phyloP scores from a whole-genome alignment of 2,797 vertebrate species.

The Threskiornis aethiopicus region DNA sequence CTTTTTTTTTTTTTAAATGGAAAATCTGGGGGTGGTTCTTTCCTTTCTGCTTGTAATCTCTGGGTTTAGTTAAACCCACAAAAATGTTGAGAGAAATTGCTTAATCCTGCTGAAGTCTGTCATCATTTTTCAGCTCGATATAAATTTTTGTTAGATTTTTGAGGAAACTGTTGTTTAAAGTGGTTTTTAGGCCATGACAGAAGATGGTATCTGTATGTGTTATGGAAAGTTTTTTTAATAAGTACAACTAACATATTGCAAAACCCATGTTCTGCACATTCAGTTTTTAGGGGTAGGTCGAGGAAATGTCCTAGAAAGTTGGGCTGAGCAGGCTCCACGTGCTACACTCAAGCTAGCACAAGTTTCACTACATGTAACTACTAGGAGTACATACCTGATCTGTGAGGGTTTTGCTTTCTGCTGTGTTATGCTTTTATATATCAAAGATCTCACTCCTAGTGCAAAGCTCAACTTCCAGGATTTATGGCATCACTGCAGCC shows the following conservation, averaged over 20 bases:
- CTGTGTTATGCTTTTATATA: neutral
- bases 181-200: neutral
- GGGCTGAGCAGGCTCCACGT: neutral
- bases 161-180: neutral
- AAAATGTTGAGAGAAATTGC: slow-evolving; percentile 62
- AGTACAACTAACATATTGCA: neutral
- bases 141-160: slow-evolving; percentile 2
- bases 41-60: slow-evolving; percentile 57
- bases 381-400: neutral
- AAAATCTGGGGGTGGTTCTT: slow-evolving; percentile 64
- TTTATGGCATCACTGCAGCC: neutral
- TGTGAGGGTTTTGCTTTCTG: neutral
- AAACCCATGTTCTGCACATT: neutral
- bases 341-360: neutral
- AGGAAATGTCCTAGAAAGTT: neutral
- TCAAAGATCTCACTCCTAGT: neutral
- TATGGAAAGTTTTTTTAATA: neutral
- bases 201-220: neutral
- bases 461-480: neutral
- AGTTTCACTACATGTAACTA: neutral
- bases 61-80: slow-evolving; percentile 60
- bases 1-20: neutral
- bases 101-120: slow-evolving; percentile 43
- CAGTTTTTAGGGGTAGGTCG: neutral
- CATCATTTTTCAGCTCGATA: slow-evolving; percentile 2